Conservation (phyloP, 2,797 vertebrate genomes). For the Triplophysa bombifrons region DNA sequence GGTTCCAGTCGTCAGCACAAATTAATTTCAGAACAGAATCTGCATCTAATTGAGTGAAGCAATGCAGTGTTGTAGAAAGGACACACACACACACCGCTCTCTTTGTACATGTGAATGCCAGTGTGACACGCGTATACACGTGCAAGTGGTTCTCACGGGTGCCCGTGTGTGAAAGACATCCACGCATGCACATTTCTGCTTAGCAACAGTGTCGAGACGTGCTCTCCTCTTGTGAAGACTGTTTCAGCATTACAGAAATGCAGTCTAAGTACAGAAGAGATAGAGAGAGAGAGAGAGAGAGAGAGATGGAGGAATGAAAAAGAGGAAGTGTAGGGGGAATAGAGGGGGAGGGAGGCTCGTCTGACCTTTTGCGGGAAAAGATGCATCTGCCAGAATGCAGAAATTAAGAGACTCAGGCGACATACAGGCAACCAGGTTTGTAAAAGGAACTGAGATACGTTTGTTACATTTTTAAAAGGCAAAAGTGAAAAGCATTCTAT, state of each 20-base stretch:
- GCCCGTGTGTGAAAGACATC: slow-evolving; percentile 13
- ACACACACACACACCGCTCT: not conserved
- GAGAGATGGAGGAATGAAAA: not conserved
- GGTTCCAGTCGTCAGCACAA: slow-evolving; percentile 58
- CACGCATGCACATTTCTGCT: slow-evolving; percentile 46
- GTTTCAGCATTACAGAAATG: slow-evolving; percentile 41
- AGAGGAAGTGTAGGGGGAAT: not conserved
- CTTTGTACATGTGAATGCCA: slow-evolving; percentile 11
- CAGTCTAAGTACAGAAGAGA: slow-evolving; percentile 25
- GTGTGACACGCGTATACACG: slow-evolving; percentile 1
- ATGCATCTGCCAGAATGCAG: slow-evolving; percentile 32
- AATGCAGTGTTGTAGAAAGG: slow-evolving; percentile 29
- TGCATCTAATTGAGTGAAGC: slow-evolving; percentile 52
- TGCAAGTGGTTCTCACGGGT: not conserved
- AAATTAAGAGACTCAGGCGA: slow-evolving; percentile 18
- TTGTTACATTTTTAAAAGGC: no score
- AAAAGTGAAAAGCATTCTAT: no score
- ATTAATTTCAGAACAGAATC: slow-evolving; percentile 62
- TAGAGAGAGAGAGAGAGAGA: slow-evolving; percentile 17
- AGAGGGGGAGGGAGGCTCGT: slow-evolving; percentile 23
- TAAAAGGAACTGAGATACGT: not conserved
- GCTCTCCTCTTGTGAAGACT: slow-evolving; percentile 32
- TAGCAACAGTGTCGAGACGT: slow-evolving; percentile 54
- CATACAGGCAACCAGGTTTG: not conserved
- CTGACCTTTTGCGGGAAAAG: slow-evolving; percentile 53